These are phyloP conservation scores for Pituophis catenifer DNA, from an alignment of 2,113 vertebrate species.

Conservation along the genomic window DNA sequence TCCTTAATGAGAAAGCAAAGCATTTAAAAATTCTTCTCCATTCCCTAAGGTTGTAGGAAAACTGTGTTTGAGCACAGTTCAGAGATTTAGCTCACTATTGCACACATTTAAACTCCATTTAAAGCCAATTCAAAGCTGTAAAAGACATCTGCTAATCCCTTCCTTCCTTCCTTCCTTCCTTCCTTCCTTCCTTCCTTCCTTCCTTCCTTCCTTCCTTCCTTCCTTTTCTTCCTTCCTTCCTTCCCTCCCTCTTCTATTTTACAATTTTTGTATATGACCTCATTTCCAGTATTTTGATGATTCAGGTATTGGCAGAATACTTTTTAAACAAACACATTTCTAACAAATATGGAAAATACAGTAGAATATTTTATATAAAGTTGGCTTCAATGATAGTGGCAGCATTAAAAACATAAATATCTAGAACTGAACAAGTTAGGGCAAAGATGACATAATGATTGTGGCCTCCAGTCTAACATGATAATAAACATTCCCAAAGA, in stretches of 20 bases:
- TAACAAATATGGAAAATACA: not conserved
- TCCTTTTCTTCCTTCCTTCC: not conserved
- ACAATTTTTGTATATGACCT: not conserved
- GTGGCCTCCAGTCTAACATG: not conserved
- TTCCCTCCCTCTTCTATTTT: not conserved
- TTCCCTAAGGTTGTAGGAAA: conserved; percentile 22
- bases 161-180: not conserved
- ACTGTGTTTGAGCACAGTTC: conserved; percentile 26
- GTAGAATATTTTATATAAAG: not conserved
- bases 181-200: not conserved
- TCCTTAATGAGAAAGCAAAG: conserved; percentile 9
- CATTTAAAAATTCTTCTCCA: not conserved
- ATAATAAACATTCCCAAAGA: not conserved
- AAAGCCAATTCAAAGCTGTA: conserved; percentile 17
- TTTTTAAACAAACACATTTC: not conserved
- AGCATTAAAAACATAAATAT: not conserved
- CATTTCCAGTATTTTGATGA: not conserved
- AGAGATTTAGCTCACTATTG: conserved; percentile 33
- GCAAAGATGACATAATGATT: not conserved
- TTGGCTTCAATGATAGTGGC: not conserved
- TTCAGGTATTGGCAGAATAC: not conserved
- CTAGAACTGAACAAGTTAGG: not conserved
- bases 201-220: not conserved
- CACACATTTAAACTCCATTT: conserved; percentile 14
- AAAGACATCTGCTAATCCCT: conserved; percentile 19